A percentile compares a stretch with the other conserved stretches of the same genome.
phyloP scores from a whole-genome alignment of 2,113 vertebrate genomes.

The Petroica traversi region DNA sequence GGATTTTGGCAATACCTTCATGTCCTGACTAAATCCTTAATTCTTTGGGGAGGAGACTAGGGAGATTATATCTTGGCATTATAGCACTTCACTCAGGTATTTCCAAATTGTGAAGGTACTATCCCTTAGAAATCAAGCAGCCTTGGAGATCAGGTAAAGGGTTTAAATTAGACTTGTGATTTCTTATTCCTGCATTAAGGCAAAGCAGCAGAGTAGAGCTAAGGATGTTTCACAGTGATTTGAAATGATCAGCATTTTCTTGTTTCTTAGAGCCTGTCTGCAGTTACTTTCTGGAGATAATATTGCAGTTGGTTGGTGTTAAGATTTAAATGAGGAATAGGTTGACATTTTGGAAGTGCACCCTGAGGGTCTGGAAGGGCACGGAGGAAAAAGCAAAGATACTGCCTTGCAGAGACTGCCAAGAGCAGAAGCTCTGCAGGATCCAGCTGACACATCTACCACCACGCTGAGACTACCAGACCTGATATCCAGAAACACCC shows the following conservation, averaged over 20 bases:
- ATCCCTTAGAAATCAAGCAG: neutral
- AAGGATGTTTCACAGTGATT: neutral
- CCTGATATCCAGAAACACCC: neutral
- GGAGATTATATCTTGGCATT: neutral
- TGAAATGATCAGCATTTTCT: neutral
- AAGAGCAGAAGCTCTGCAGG: neutral
- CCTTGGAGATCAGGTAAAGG: neutral
- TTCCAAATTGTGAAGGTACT: neutral
- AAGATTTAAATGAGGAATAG: neutral
- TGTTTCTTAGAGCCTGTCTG: neutral
- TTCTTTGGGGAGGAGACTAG: neutral
- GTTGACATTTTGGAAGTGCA: neutral
- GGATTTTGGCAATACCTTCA: neutral
- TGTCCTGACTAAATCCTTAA: neutral
- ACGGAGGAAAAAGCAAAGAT: neutral
- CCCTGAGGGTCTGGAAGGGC: neutral
- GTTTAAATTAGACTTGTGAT: neutral
- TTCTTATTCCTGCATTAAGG: neutral
- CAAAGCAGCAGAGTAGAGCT: neutral
- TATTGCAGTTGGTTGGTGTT: neutral
- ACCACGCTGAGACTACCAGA: neutral
- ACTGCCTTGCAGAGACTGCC: neutral
- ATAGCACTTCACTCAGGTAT: neutral
- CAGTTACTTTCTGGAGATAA: neutral
- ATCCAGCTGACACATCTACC: neutral